These are phyloP conservation scores for Neoitamus cyanurus DNA, from an alignment of 2,888 invertebrate genomes.

Conservation along the genomic window DNA sequence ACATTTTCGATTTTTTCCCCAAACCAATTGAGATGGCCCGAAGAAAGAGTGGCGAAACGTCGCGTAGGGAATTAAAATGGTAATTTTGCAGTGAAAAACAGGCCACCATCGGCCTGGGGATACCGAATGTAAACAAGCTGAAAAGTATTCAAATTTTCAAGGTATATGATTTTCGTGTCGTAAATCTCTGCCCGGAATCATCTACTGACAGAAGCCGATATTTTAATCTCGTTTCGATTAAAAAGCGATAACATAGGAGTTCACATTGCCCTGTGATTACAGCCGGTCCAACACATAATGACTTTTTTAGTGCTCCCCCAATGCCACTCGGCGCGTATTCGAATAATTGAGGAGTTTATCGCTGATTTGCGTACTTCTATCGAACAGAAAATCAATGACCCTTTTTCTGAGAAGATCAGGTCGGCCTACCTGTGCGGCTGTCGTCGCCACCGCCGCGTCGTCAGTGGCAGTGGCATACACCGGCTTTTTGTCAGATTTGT, in stretches of 20 bases:
- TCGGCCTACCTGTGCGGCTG: constrained; percentile 11
- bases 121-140: background rate
- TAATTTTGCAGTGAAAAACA: background rate
- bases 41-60: background rate
- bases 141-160: background rate
- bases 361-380: background rate
- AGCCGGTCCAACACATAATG: background rate
- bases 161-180: background rate
- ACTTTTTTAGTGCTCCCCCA: background rate
- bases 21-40: background rate
- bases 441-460: background rate
- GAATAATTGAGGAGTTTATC: background rate
- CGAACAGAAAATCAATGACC: background rate
- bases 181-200: background rate
- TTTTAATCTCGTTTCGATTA: background rate
- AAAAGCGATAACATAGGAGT: background rate
- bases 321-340: background rate
- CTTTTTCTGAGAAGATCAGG: constrained; percentile 1
- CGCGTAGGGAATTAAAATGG: background rate
- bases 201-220: background rate
- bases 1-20: background rate
- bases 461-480: constrained; percentile 7
- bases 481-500: constrained; percentile 31
- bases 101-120: background rate
- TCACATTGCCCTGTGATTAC: background rate